phyloP scores from a whole-genome alignment of 2,113 vertebrate genomes.

The Felis catus region DNA sequence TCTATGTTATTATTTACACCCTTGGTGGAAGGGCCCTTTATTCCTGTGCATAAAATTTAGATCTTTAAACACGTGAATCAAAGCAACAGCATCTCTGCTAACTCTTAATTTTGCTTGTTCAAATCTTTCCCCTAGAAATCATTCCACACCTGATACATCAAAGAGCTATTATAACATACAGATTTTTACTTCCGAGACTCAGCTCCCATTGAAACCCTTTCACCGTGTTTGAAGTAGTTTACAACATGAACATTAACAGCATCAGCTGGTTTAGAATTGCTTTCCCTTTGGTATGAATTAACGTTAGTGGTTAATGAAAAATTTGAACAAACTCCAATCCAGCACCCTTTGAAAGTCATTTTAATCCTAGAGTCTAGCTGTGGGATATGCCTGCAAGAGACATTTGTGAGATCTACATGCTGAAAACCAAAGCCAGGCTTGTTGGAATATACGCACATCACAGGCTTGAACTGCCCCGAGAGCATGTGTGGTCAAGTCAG shows the following conservation, averaged over 20 bases:
- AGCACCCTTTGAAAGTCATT: constrained; percentile 64
- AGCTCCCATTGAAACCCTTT: constrained; percentile 29
- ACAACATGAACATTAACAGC: constrained; percentile 53
- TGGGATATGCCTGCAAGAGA: not conserved
- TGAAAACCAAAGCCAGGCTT: constrained; percentile 43
- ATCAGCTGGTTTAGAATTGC: constrained; percentile 55
- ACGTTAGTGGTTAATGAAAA: constrained; percentile 80
- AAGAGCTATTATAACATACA: constrained; percentile 19
- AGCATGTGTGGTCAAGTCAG: constrained; percentile 21
- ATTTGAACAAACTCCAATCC: constrained; percentile 67
- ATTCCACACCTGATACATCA: constrained; percentile 43
- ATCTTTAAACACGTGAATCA: constrained; percentile 44
- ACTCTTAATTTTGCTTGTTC: constrained; percentile 52
- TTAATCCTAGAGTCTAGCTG: constrained; percentile 47
- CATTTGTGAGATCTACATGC: constrained; percentile 13
- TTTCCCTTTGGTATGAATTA: constrained; percentile 74
- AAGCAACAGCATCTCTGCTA: constrained; percentile 44
- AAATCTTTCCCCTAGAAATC: constrained; percentile 53
- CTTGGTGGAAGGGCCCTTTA: not conserved
- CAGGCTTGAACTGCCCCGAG: not conserved
- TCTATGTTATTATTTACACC: fast-evolving
- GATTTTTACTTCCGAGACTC: constrained; percentile 63
- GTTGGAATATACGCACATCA: not conserved
- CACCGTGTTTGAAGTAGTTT: constrained; percentile 57
- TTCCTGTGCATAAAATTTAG: constrained; percentile 45